phyloP scores from a whole-genome alignment of 2,797 vertebrate genomes.

The Taeniopygia guttata region DNA sequence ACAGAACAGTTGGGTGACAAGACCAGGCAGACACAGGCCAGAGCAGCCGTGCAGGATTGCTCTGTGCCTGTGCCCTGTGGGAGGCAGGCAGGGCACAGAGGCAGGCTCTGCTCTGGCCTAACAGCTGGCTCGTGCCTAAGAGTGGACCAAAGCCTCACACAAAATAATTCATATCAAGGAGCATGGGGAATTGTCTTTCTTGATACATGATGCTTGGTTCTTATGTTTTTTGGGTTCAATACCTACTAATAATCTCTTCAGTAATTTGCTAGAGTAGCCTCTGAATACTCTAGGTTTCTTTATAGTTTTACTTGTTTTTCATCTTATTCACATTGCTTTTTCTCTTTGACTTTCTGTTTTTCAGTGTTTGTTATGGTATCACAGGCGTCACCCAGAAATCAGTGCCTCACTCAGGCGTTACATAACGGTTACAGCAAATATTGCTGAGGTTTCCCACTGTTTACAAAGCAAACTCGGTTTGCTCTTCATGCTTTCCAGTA shows the following conservation, averaged over 20 bases:
- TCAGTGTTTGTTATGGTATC: not conserved
- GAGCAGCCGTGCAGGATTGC: rapidly evolving
- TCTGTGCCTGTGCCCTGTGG: not conserved
- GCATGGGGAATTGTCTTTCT: not conserved
- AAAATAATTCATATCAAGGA: not conserved
- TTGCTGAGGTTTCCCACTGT: not conserved
- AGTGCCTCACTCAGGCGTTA: not conserved
- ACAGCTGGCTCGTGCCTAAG: not conserved
- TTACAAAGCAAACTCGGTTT: not conserved
- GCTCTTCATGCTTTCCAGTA: conserved; percentile 1
- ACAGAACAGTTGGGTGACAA: not conserved
- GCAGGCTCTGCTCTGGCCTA: not conserved
- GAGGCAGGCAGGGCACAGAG: not conserved
- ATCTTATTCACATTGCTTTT: not conserved
- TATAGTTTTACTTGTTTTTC: not conserved
- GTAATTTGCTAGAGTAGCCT: not conserved
- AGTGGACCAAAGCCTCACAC: not conserved
- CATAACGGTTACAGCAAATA: not conserved
- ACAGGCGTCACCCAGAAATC: not conserved
- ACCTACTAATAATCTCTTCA: not conserved
- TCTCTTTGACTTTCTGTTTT: not conserved
- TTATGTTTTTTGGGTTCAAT: not conserved
- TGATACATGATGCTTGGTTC: not conserved
- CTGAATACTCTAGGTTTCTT: not conserved
- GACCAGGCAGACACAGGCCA: not conserved